These are phyloP conservation scores for Galerucella nymphaeae DNA, from an alignment of 2,888 invertebrate species.

Conservation along the genomic window DNA sequence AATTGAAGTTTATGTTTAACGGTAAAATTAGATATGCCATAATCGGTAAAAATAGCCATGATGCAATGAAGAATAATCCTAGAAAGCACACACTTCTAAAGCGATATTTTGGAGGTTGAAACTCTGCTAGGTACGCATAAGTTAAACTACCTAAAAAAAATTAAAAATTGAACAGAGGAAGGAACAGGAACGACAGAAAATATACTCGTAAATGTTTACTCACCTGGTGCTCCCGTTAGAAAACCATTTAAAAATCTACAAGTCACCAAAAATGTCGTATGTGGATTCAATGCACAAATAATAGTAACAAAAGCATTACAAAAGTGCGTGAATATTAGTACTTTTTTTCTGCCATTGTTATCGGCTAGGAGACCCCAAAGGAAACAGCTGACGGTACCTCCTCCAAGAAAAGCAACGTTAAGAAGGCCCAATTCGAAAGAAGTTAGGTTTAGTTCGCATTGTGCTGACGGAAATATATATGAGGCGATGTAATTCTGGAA, in stretches of 20 bases:
- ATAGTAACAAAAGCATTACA: conserved; percentile 67
- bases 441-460: conserved; percentile 75
- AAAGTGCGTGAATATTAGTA: conserved; percentile 56
- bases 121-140: conserved; percentile 75
- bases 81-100: conserved; percentile 72
- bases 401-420: conserved; percentile 79
- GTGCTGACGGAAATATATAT: conserved; percentile 78
- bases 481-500: conserved; percentile 77
- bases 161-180: not conserved
- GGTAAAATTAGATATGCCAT: conserved; percentile 56
- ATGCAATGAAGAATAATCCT: conserved; percentile 73
- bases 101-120: conserved; percentile 70
- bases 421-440: conserved; percentile 76
- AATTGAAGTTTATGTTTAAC: conserved; percentile 44
- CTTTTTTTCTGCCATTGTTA: conserved; percentile 75
- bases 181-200: too few relatives aligned
- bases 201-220: not conserved
- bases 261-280: conserved; percentile 52
- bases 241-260: conserved; percentile 76
- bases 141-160: conserved; percentile 57
- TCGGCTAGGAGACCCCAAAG: conserved; percentile 86
- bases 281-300: conserved; percentile 47
- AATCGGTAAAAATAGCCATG: conserved; percentile 75
- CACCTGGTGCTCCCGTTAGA: conserved; percentile 53
- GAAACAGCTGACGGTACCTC: conserved; percentile 79